Percentiles rank a stretch among this genome's conserved stretches.
These are phyloP conservation scores for Athene cunicularia DNA, from an alignment of 2,113 vertebrate species.

Conservation along the genomic window DNA sequence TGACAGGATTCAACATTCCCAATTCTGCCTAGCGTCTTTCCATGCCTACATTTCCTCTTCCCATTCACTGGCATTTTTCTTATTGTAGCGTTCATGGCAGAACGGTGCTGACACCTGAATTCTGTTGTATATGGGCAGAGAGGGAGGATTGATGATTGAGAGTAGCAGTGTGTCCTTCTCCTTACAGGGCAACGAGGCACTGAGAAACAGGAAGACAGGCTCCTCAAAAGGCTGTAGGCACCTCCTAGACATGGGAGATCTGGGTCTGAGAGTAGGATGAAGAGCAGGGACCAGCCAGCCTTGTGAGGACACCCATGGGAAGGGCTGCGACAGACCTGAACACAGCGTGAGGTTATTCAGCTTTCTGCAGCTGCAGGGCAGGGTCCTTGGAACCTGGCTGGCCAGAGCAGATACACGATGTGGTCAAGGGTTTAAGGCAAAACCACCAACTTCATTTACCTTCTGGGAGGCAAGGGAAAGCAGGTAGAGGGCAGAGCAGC, in stretches of 20 bases:
- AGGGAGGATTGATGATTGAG: not conserved
- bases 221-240: not conserved
- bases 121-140: not conserved
- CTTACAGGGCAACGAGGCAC: not conserved
- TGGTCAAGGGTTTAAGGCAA: not conserved
- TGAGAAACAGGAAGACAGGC: not conserved
- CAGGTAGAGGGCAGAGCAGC: not conserved
- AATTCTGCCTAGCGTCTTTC: not conserved
- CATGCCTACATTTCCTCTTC: not conserved
- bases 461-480: not conserved
- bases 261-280: not conserved
- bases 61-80: not conserved
- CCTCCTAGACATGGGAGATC: not conserved
- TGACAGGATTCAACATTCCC: not conserved
- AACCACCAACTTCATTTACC: not conserved
- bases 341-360: not conserved
- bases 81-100: not conserved
- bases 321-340: not conserved
- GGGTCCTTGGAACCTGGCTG: accelerated
- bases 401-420: not conserved
- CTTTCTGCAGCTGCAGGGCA: not conserved
- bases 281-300: not conserved
- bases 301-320: not conserved
- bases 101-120: not conserved
- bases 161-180: not conserved